Base-by-base conservation (phyloP, 2,113 vertebrate genomes). In the Poecilia latipinna region DNA sequence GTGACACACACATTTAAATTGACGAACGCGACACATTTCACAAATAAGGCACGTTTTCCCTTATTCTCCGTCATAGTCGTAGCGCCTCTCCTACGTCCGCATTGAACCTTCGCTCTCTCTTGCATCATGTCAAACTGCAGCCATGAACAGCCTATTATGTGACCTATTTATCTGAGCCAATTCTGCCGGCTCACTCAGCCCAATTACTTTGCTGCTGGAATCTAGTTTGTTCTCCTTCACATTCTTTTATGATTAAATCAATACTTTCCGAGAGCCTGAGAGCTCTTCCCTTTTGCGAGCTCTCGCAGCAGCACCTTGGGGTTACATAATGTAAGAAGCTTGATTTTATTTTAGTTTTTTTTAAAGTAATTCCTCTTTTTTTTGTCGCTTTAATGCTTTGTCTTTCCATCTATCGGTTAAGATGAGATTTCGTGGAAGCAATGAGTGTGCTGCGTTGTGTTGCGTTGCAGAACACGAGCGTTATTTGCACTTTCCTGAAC, bases 151-250 rank as follows among this genome's bases (percentile, higher is more conserved):
- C 87, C 72, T 70, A 92, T 94, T 94, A 94, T 90, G 91, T 92
- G 94, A 94, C 91, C 90, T 95, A 94, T 95, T 95, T 96, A 94
- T 94, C 92, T 91, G 70, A 91, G 89, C 92, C 93, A 93, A 78
- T 87, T 87, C 84, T 89, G 89, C 90, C 91, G 93, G 89, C 92
- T 94, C 91, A 93, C 86, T 93, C 90, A 75, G 67, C 81, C 92
- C 82, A 94, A 78, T 94, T 95, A 92, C 93, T 95, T 93, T 94
- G 93, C 81, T 51, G 76, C 78, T 90, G 75, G 89, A 82, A 76
- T 90, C 79, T 90, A 89, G 85, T 79, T 75, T 74, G 82, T 82
- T 85, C 72, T n/a, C 74, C 82, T 91, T 90, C 87, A 88, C 82
- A 76, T 88, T 84, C 0, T 5, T 90, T 92, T 86, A 74, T 67